Evolutionary conservation across 2,797 vertebrate genomes (phyloP).

Genomic region (Remorina albescens): DNA sequence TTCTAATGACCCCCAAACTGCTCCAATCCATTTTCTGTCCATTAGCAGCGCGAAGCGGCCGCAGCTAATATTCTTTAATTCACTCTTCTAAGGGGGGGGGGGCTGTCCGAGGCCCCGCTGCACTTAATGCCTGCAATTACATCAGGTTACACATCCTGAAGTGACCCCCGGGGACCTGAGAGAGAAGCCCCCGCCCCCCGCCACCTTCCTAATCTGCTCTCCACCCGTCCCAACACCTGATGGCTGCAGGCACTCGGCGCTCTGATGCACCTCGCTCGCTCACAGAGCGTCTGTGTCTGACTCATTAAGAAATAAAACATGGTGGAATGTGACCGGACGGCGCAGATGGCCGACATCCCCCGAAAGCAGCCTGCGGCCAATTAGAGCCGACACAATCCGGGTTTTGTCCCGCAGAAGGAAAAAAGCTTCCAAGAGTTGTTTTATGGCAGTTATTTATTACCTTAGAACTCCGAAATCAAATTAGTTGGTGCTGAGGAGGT

Average conservation of each 20-base stretch:
- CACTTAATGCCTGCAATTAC: slow-evolving; percentile 81
- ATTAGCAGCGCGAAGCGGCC: slow-evolving; percentile 63
- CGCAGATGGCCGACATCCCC: slow-evolving; percentile 55
- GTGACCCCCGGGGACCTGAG: slow-evolving; percentile 68
- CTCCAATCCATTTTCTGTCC: slow-evolving; percentile 74
- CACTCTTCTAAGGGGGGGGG: slow-evolving; percentile 72
- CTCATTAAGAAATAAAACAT: slow-evolving; percentile 75
- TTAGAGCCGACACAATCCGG: slow-evolving; percentile 78
- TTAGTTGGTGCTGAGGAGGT: slow-evolving; percentile 80
- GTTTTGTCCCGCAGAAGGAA: slow-evolving; percentile 68
- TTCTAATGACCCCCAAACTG: slow-evolving; percentile 63
- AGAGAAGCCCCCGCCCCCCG: slow-evolving; percentile 30
- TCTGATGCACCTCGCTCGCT: slow-evolving; percentile 46
- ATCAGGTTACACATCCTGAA: slow-evolving; percentile 82
- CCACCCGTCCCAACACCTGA: slow-evolving; percentile 69
- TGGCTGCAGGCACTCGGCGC: slow-evolving; percentile 37
- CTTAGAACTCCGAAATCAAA: slow-evolving; percentile 84
- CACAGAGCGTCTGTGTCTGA: slow-evolving; percentile 16
- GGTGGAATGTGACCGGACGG: slow-evolving; percentile 67
- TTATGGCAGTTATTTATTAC: slow-evolving; percentile 84
- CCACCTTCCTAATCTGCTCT: slow-evolving; percentile 59
- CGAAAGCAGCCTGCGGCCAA: slow-evolving; percentile 77
- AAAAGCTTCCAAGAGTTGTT: slow-evolving; percentile 59
- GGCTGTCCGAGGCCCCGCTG: slow-evolving; percentile 64
- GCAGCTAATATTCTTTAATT: slow-evolving; percentile 76